These are phyloP conservation scores for Camponotus floridanus DNA, from an alignment of 1,140 invertebrate genomes.

Conservation along the genomic window DNA sequence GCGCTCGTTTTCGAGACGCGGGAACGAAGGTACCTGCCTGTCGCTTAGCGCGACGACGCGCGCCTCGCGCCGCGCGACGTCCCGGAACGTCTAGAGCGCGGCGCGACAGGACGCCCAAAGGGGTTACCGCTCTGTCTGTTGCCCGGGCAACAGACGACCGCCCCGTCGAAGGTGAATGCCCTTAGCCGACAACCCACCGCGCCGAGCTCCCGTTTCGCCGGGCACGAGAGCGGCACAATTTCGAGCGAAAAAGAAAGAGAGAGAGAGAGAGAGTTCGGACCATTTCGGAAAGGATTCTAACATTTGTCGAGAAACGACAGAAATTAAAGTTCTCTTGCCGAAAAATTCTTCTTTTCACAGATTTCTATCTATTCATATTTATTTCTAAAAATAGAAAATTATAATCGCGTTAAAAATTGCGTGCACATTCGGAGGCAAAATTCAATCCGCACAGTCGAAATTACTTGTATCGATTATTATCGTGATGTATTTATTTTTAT, in stretches of 20 bases:
- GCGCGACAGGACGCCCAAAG: slow-evolving; percentile 63
- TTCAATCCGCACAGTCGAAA: too few relatives aligned
- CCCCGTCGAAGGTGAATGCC: slow-evolving; percentile 71
- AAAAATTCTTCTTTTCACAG: too few relatives aligned
- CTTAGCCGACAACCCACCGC: slow-evolving; percentile 52
- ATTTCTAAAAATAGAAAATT: too few relatives aligned
- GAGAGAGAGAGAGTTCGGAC: neutral
- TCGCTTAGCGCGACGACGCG: slow-evolving; percentile 5
- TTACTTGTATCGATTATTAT: too few relatives aligned
- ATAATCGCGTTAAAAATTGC: too few relatives aligned
- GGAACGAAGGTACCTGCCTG: slow-evolving; percentile 58
- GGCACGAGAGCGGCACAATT: slow-evolving; percentile 12
- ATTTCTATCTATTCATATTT: too few relatives aligned
- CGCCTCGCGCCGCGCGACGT: neutral
- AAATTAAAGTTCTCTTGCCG: too few relatives aligned
- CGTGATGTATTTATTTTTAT: too few relatives aligned
- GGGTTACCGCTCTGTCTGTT: slow-evolving; percentile 77
- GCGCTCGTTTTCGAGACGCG: slow-evolving; percentile 64
- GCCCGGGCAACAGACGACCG: slow-evolving; percentile 74
- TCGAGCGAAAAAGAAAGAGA: too few relatives aligned
- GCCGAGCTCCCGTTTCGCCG: neutral
- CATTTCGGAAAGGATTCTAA: neutral
- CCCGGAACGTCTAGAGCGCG: slow-evolving; percentile 37
- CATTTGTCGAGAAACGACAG: too few relatives aligned
- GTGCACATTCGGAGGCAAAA: too few relatives aligned